Base-by-base conservation (phyloP, 2,888 invertebrate genomes). In the Diarsia brunnea region DNA sequence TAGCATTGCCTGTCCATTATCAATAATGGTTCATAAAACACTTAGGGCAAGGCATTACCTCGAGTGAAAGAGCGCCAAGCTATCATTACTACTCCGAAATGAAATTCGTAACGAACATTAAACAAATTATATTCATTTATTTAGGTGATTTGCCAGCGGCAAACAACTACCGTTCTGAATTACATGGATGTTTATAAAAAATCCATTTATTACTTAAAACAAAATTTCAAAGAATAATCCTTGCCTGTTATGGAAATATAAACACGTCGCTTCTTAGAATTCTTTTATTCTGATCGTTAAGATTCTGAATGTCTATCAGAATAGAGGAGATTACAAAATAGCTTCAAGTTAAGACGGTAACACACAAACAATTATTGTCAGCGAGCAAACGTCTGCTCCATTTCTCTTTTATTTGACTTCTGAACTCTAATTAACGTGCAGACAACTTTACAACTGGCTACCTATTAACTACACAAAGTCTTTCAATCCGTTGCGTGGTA, bases 401-500 rank as follows among this genome's bases (percentile, higher is more conserved):
- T 68, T 80, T 24, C 14, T 49, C 61, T 74, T 75, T 65, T 75
- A 70, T 75, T 78, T 87, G 69, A 69, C 76, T 81, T 75, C 65
- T 31, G 58, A 73, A 68, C 68, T 78, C 69, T 69, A 81, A 86
- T 82, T 49, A 86, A 73, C 73, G 69, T 58, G 67, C 77, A 85
- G 86, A 87, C 81, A 83, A 75, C 79, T 68, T 84, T 84, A 79
- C 84, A 78, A 75, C 77, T 68, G 63, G 73, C 75, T 73, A 73
- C 53, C 80, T 70, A 80, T 86, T 82, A 81, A 84, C 75, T 78
- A 82, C 67, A 75, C 71, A 81, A 84, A 78, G 78, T 84, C 78
- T 88, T 87, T 89, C 85, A 87, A 85, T 88, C 76, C 80, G 82
- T 94, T 89, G 95, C 95, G 94, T 95, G 95, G 86, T 92, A 91